phyloP scores from a whole-genome alignment of 2,888 invertebrate species.

The Timandra comae region DNA sequence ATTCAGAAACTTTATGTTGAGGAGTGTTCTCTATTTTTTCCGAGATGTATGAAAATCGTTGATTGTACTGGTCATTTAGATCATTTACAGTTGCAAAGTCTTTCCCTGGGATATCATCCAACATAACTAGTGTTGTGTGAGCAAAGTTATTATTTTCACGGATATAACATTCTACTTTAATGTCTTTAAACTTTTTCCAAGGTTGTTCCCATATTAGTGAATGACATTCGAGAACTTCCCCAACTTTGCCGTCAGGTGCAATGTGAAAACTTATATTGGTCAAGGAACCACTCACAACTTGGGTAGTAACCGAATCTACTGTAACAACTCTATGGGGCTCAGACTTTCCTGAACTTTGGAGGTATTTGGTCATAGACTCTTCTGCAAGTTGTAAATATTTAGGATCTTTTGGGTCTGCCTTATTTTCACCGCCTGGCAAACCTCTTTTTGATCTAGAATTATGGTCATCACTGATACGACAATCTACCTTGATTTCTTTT shows the following conservation, averaged over 20 bases:
- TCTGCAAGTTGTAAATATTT: slow-evolving; percentile 29
- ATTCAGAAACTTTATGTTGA: too few relatives aligned
- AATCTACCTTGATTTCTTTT: slow-evolving; percentile 22
- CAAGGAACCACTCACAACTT: slow-evolving; percentile 64
- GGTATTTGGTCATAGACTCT: slow-evolving; percentile 29
- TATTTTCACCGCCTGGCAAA: not conserved
- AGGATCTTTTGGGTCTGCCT: slow-evolving; percentile 12
- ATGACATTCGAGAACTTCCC: slow-evolving; percentile 18
- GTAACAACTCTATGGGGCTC: slow-evolving; percentile 32
- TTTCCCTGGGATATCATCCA: too few relatives aligned
- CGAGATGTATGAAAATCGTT: too few relatives aligned
- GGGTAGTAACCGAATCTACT: slow-evolving; percentile 45
- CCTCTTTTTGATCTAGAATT: slow-evolving; percentile 16
- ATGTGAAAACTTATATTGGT: slow-evolving; percentile 74
- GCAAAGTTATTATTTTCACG: too few relatives aligned
- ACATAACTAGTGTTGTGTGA: too few relatives aligned
- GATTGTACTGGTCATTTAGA: too few relatives aligned
- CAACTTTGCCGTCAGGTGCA: too few relatives aligned
- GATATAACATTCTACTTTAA: slow-evolving; percentile 6
- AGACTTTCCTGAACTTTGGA: slow-evolving; percentile 21
- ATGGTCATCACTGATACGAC: too few relatives aligned
- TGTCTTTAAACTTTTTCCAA: slow-evolving; percentile 23
- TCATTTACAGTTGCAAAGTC: too few relatives aligned
- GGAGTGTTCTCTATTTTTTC: too few relatives aligned
- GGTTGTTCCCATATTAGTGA: slow-evolving; percentile 23